These are phyloP conservation scores for Sebastes cheni DNA, from an alignment of 2,797 vertebrate species.

Conservation along the genomic window DNA sequence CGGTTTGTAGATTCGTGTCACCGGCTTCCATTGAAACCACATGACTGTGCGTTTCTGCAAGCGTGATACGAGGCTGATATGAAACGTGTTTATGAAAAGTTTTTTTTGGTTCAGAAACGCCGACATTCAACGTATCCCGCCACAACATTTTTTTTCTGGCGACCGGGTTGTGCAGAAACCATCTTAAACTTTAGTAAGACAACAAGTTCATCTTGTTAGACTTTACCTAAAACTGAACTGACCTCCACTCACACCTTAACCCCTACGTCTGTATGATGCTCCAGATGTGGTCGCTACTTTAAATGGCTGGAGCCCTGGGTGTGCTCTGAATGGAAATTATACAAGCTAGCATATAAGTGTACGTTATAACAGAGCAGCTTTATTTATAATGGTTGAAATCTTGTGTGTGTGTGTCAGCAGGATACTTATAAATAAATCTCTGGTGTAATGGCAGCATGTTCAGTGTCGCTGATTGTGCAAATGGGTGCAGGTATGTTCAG, in stretches of 20 bases:
- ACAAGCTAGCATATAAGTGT: not conserved
- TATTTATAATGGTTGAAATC: not conserved
- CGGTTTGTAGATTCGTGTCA: too few relatives aligned
- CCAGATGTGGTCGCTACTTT: slow-evolving; percentile 13
- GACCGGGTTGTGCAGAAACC: not conserved
- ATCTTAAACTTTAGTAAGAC: not conserved
- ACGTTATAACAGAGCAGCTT: not conserved
- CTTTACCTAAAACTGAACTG: not conserved
- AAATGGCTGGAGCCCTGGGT: not conserved
- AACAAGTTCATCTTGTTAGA: not conserved
- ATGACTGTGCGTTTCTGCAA: not conserved
- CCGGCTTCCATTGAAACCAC: too few relatives aligned
- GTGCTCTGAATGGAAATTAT: not conserved
- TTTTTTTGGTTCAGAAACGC: not conserved
- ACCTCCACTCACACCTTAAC: not conserved
- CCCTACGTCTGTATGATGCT: not conserved
- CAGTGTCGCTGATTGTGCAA: slow-evolving; percentile 41
- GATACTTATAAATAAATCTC: not conserved
- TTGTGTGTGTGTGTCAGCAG: not conserved
- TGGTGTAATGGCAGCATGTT: slow-evolving; percentile 8
- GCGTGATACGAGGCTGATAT: not conserved
- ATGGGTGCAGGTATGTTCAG: slow-evolving; percentile 25
- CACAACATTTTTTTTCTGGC: not conserved
- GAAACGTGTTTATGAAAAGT: not conserved
- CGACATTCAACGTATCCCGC: not conserved